Evolutionary conservation across 1,140 invertebrate species (phyloP), one percentile per base, ranked within the genome.

Genomic region (Agrypnia vestita): DNA sequence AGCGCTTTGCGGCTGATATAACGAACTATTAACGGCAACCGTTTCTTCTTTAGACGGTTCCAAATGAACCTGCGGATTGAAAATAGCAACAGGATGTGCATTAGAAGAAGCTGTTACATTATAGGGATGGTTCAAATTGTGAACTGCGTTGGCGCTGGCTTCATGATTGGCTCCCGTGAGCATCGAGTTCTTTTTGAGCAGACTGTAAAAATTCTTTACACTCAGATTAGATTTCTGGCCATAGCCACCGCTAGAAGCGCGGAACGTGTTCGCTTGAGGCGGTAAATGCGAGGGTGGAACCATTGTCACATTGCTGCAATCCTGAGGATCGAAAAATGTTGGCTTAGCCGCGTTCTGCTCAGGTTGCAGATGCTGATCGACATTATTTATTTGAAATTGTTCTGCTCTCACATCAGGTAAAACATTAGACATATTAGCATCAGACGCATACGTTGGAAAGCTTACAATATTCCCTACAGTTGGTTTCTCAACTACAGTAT

Each of bases 101-200:
- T 35, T 12, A 64, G 35, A 64, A 13, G 61, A 25, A 10, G 55
- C 55, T 11, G 55, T 15, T 15, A 59, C 55, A 64, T 25, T 19
- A 44, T 64, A 25, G 19, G 61, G 61, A 43, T 25, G 61, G 25
- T 64, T 64, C 1, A n/a, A 69, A 69, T 17, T 69, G 1, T 46
- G 7, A 11, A 11, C 43, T 9, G 64, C n/a, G 17, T 17, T 11
- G 10, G 3, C 46, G 15, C 19, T 46, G 1, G 43, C 6, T 10
- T 73, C 69, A 35, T 25, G 69, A 15, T 43, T 73, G 1, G 49
- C 9, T 21, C 69, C 69, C 13, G 69, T 53, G 9, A 73, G 25
- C 12, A 21, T 51, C 0, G 69, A 73, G 35, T 73, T 73, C 69
- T 73, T 73, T 53, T 73, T 73, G 7, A 74, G 53, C 11, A 74